These are phyloP conservation scores for Ptychochromis oligacanthus DNA, from an alignment of 2,113 vertebrate species.

Conservation along the genomic window DNA sequence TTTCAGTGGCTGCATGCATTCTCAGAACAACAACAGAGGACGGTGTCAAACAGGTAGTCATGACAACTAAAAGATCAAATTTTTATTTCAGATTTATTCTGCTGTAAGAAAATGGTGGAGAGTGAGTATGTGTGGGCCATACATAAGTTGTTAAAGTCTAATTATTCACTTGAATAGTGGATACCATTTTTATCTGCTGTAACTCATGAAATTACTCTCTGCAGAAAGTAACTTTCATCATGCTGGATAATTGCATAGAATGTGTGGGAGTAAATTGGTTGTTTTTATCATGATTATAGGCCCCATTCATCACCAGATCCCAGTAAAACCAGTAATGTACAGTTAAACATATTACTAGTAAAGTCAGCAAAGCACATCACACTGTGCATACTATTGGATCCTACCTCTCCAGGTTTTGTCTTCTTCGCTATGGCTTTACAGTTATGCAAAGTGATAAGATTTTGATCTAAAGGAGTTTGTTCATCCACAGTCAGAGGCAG, in stretches of 20 bases:
- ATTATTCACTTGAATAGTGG: slow-evolving; percentile 31
- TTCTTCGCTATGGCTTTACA: slow-evolving; percentile 84
- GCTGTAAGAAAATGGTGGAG: background rate
- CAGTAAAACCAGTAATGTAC: background rate
- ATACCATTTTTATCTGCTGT: slow-evolving; percentile 36
- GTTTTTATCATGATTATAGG: slow-evolving; percentile 51
- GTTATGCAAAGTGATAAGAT: slow-evolving; percentile 81
- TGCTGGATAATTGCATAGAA: slow-evolving; percentile 49
- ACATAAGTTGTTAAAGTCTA: slow-evolving; percentile 32
- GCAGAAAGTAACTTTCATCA: slow-evolving; percentile 50
- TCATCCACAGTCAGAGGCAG: slow-evolving; percentile 83
- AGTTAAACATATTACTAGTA: slow-evolving; percentile 16
- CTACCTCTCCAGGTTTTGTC: slow-evolving; percentile 81
- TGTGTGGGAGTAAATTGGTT: slow-evolving; percentile 43
- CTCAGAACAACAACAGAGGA: slow-evolving; percentile 25
- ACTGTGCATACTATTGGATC: background rate
- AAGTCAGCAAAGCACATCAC: background rate
- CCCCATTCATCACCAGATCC: slow-evolving; percentile 24
- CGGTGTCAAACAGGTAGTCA: slow-evolving; percentile 41
- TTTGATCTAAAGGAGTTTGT: slow-evolving; percentile 76
- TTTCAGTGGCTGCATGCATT: slow-evolving; percentile 20
- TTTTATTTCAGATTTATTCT: slow-evolving; percentile 29
- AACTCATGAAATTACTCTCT: slow-evolving; percentile 53
- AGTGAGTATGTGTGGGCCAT: background rate
- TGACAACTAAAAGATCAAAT: slow-evolving; percentile 52